Base-by-base conservation (phyloP, 1,140 invertebrate species). In the Aporrectodea caliginosa region DNA sequence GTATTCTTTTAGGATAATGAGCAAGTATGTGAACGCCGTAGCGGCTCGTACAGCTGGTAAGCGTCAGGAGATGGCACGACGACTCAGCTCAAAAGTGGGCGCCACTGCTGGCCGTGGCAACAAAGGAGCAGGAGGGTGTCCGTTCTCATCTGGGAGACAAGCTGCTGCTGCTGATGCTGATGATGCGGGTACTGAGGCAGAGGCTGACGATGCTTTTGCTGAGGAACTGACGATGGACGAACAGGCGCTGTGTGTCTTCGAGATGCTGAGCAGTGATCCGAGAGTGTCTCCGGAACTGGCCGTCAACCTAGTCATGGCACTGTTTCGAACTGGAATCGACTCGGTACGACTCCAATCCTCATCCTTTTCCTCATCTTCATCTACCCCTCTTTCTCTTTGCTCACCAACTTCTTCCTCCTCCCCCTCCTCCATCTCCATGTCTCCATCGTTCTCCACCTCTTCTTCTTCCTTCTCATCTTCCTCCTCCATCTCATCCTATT, bases 241-340 rank as follows among this genome's bases (percentile, higher is more conserved):
- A 22, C 70, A 79, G 73, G 71, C 32, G 22, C 32, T 32, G 16
- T 35, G 71, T 35, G 31, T 79, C 30, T 79, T 31, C 35, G 78
- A 79, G 70, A 35, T 74, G 22, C 78, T 79, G 29, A 35, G 32
- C 27, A 16, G 35, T 6, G 78, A 79, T 35, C 16, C 32, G 29
- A 33, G 78, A 22, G 78, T 79, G 12, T 30, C 32, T 2, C 27
- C 35, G n/a, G 73, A 73, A n/a, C 31, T 79, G 33, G 71, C 31
- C 33, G 78, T 43, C 33, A 74, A 73, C 35, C 35, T 79, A 1
- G 34, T 79, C 27, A 79, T 79, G 78, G 73, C 78, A 34, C 78
- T 79, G 34, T 34, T 79, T 32, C 33, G 78, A 14, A 79, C 78
- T 6, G 78, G 78, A 1, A 79, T 79, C 27, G 78, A 79, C 43